Base-by-base conservation (phyloP, 1,140 invertebrate species). In the Hycleus phaleratus region DNA sequence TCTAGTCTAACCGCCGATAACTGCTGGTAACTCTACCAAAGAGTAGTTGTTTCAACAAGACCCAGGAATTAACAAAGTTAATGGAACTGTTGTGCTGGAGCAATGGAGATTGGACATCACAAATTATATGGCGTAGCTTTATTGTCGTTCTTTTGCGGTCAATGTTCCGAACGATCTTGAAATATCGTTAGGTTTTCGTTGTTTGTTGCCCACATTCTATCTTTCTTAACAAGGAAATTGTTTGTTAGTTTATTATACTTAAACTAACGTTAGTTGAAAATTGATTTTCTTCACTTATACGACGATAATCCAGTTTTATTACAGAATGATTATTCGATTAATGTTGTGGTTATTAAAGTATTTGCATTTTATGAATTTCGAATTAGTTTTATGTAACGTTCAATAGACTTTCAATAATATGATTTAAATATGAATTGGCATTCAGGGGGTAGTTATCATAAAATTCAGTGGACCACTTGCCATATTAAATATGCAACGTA, bases 41-140 rank as follows among this genome's bases (percentile, higher is more conserved):
- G 18, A 38, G 9, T 42, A 46, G 52, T 55, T 55, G 52, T 55
- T 55, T 46, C 52, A 39, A 26, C 26, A 55, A 38, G 44, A 38
- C 44, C 45, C 52, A 12, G 52, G 52, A 55, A 55, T 55, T 55
- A 55, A 47, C 52, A 55, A 55, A 55, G 52, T 55, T 55, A 55
- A 46, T 55, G 52, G 52, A 55, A 55, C 44, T 43, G 45, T 46
- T 55, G 52, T 47, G 52, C 44, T 10, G 11, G 3, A 26, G 52
- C 52, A 55, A 55, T 55, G 45, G 43, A 55, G 52, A 46, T 55
- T 55, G 52, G 52, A 55, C 52, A 46, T 55, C 44, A 44, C 52
- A 55, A 55, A 55, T 55, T 55, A 55, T 55, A 55, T 46, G 52
- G 46, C 44, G 38, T 46, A 44, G 45, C 52, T 55, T 55, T 55